Base-by-base conservation (phyloP, 2,113 vertebrate genomes). In the Lagopus muta region DNA sequence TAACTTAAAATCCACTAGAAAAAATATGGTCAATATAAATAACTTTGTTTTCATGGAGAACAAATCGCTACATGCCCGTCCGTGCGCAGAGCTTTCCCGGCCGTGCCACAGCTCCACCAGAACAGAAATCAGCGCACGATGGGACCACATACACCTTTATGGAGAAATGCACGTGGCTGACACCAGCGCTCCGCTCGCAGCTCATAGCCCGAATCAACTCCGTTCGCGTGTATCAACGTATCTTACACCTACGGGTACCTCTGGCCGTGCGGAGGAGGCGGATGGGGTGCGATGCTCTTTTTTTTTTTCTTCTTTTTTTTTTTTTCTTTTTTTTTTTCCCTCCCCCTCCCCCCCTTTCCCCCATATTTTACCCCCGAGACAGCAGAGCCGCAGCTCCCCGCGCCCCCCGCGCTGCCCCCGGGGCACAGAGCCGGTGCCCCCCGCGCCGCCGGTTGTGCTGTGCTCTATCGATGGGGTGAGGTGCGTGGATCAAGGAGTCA, bases 151-250 rank as follows among this genome's bases (percentile, higher is more conserved):
- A 98, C 98, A 99, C 97, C 96, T 98, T 98, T 97, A 98, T 97
- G 97, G 97, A 97, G 98, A 98, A 54, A 54, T 28, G 98, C 97
- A 98, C 98, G 98, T 97, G 97, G 95, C 73, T 97, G 98, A 98
- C 98, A 98, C 98, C 98, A 98, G 97, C 98, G 98, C 97, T 97
- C 98, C 97, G 98, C 97, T 98, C 98, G 98, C 98, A 98, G 96
- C 93, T 99, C 98, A 98, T 98, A 98, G 98, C 98, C 98, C 98
- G 98, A 99, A 99, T 99, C 98, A 98, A 98, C 97, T 98, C 98
- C 98, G 98, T 98, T 98, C 93, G 97, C 98, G 98, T 98, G 97
- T 99, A 99, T 99, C 98, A 98, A 99, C 98, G 99, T 30, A 99
- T 99, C 98, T 98, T 99, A 99, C 98, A 99, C 96, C 97, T 98